A percentile compares a stretch with the other conserved stretches of the same genome.
Evolutionary conservation across 2,888 invertebrate species (phyloP).

Genomic region (Lepas anatifera): DNA sequence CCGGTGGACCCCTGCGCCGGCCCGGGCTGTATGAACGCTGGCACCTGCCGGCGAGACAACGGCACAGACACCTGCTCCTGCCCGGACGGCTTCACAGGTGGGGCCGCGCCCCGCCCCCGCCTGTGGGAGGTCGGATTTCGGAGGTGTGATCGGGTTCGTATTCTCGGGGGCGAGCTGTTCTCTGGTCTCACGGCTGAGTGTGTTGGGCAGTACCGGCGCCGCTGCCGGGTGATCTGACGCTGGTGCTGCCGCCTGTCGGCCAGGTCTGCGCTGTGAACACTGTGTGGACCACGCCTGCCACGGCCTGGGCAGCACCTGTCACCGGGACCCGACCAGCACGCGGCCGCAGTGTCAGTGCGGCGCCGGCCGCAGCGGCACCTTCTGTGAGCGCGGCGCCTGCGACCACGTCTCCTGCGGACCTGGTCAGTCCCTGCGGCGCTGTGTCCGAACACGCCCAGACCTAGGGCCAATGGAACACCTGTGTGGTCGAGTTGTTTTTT

Average conservation of each 20-base stretch:
- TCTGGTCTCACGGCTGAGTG: too few species aligned
- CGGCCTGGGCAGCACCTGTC: not conserved
- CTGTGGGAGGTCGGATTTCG: too few species aligned
- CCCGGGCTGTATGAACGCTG: slow-evolving; percentile 46
- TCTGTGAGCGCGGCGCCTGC: slow-evolving; percentile 14
- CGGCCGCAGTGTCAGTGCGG: not conserved
- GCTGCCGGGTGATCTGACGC: slow-evolving; percentile 23
- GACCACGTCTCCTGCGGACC: not conserved
- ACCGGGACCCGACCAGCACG: not conserved
- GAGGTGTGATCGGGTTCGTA: too few species aligned
- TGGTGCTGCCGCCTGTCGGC: not conserved
- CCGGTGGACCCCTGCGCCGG: slow-evolving; percentile 44
- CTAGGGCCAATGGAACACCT: too few species aligned
- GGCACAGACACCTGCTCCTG: slow-evolving; percentile 40
- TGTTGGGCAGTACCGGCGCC: too few species aligned
- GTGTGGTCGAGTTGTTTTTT: too few species aligned
- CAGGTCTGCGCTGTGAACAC: slow-evolving; percentile 24
- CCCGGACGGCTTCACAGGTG: slow-evolving; percentile 40
- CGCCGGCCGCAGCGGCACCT: slow-evolving; percentile 16
- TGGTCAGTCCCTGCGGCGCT: not conserved
- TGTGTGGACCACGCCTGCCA: slow-evolving; percentile 13
- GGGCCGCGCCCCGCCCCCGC: too few species aligned
- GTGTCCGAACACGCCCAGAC: too few species aligned
- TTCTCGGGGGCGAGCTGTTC: too few species aligned
- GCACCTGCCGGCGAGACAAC: slow-evolving; percentile 38